Evolutionary conservation across 2,888 invertebrate species (phyloP).

Genomic region (Thymelicus acteon): DNA sequence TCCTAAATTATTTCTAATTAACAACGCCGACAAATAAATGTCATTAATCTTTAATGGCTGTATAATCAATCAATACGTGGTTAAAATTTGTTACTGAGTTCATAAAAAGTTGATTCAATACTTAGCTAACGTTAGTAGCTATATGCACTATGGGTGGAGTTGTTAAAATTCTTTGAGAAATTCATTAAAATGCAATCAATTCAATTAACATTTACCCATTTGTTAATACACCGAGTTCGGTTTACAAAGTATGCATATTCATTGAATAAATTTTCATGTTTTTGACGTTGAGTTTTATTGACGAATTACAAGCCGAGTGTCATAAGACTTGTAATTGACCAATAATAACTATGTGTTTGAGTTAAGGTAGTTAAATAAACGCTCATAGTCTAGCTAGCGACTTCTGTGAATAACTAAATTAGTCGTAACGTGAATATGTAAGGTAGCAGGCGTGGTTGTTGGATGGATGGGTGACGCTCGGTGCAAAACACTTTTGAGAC

Average conservation of each 20-base stretch:
- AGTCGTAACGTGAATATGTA: too few relatives aligned
- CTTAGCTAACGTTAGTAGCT: constrained; percentile 5
- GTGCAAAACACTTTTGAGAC: too few relatives aligned
- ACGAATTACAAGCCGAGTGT: constrained; percentile 14
- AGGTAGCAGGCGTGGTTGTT: too few relatives aligned
- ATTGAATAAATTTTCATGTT: constrained; percentile 33
- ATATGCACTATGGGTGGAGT: constrained; percentile 14
- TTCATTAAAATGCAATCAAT: constrained; percentile 42
- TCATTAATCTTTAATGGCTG: constrained; percentile 7
- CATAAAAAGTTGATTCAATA: constrained; percentile 27
- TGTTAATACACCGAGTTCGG: constrained; percentile 30
- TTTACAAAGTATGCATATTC: constrained; percentile 28
- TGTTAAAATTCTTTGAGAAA: constrained; percentile 48
- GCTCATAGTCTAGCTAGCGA: too few relatives aligned
- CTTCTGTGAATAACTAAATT: too few relatives aligned
- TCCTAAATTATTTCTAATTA: background rate
- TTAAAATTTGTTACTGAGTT: constrained; percentile 21
- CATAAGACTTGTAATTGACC: background rate
- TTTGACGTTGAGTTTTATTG: constrained; percentile 5
- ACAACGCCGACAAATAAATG: background rate
- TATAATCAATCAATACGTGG: background rate
- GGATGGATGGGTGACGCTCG: too few relatives aligned
- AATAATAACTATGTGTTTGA: too few relatives aligned
- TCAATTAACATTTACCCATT: constrained; percentile 36
- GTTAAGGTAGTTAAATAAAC: too few relatives aligned